Evolutionary conservation across 1,140 invertebrate species (phyloP), one percentile per base, ranked within the genome.

Genomic region (Ruditapes philippinarum): DNA sequence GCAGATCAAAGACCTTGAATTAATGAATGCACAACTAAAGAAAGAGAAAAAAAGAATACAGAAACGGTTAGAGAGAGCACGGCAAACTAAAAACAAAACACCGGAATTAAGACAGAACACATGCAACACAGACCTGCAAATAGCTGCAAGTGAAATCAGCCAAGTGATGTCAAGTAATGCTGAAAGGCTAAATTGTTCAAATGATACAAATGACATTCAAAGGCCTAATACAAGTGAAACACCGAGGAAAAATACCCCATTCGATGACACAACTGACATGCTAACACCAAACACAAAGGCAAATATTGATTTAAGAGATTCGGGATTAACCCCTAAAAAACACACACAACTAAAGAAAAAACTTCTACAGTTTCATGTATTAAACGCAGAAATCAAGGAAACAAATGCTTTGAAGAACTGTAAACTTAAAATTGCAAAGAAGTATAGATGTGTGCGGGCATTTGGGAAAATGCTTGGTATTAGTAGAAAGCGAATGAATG

Each of bases 381-480:
- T 87, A 31, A 33, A 57, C 2, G 54, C 78, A 45, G 84, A 78
- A 45, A 28, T 79, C 5, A 87, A 87, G 36, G 11, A 11, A 76
- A 78, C 36, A 12, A 25, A 62, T 25, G 51, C 31, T 4, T 14
- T 7, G 4, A 70, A 33, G 38, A 76, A 76, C 31, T 45, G 70
- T 45, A 40, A 51, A 78, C n/a, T 87, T 36, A 79, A 74, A 31
- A 85, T 85, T 85, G 68, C 49, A 40, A 74, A 33, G 19, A 85
- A 87, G 51, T 87, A 87, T 42, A 87, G 54, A 79, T 45, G 38
- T 51, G 42, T 45, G 22, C n/a, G 54, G 62, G 70, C 68, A 22
- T 62, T 76, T 42, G 51, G 84, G 25, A 60, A 78, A 42, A 33
- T 17, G 7, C 28, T 54, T 60, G 49, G 54, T 33, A 42, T 76